phyloP scores from a whole-genome alignment of 2,113 vertebrate genomes.

The Tiliqua scincoides region DNA sequence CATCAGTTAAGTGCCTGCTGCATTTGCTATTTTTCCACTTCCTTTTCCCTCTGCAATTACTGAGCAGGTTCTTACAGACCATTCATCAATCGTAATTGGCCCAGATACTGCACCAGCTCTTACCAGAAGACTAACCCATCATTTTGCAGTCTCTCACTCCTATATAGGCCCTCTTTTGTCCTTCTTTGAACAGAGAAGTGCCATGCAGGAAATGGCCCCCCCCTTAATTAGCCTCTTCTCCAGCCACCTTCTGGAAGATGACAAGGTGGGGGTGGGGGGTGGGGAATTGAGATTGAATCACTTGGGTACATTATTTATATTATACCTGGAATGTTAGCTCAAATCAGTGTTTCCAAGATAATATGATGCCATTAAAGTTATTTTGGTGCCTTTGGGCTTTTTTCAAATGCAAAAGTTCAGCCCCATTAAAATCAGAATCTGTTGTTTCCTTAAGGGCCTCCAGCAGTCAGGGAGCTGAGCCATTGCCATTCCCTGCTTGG shows the following conservation, averaged over 20 bases:
- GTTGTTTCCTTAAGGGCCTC: background rate
- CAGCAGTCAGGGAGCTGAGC: background rate
- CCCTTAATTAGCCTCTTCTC: background rate
- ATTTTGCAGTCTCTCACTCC: conserved; percentile 6
- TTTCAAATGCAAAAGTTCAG: background rate
- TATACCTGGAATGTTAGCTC: background rate
- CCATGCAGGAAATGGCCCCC: background rate
- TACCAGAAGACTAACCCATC: conserved; percentile 24
- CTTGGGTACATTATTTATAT: background rate
- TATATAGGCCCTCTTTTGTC: background rate
- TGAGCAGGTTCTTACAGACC: conserved; percentile 38
- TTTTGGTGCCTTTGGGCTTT: background rate
- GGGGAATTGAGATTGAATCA: background rate
- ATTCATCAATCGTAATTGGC: conserved; percentile 51
- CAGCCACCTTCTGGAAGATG: background rate
- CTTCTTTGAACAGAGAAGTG: background rate
- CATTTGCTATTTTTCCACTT: conserved; percentile 28
- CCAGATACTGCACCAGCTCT: conserved; percentile 4
- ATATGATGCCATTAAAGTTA: background rate
- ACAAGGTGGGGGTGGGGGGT: background rate
- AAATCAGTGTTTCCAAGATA: background rate
- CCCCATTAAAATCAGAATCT: background rate
- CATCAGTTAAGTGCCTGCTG: background rate
- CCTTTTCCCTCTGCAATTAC: conserved; percentile 21
- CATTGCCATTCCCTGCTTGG: background rate